phyloP scores from a whole-genome alignment of 30 jellyfish, hydroid and myxozoan species.

The Pelagia noctiluca region DNA sequence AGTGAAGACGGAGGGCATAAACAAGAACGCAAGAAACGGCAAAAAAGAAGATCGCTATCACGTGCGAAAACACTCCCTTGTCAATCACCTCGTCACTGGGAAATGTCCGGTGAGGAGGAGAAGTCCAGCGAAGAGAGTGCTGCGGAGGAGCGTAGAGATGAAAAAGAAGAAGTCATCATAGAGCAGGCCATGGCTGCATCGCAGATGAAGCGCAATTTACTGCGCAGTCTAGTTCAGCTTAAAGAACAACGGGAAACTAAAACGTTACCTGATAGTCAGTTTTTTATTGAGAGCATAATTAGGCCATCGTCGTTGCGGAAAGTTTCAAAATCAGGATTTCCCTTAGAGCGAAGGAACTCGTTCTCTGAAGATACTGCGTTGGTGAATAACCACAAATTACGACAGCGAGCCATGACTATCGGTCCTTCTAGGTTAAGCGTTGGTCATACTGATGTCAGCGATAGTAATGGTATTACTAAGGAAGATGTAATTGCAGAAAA shows the following conservation, averaged over 20 bases:
- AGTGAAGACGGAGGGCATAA: neutral
- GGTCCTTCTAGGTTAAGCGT: constrained; percentile 3
- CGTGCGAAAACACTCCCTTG: constrained; percentile 74
- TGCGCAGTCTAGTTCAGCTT: constrained; percentile 65
- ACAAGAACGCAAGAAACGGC: neutral
- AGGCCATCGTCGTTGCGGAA: constrained; percentile 72
- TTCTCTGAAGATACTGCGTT: constrained; percentile 49
- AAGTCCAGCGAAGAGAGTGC: neutral
- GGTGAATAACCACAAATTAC: neutral
- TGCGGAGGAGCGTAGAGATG: constrained; percentile 31
- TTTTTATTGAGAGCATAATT: constrained; percentile 71
- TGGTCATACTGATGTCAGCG: constrained; percentile 40
- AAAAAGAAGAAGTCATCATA: constrained; percentile 20
- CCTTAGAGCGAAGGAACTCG: constrained; percentile 54
- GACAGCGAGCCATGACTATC: constrained; percentile 58
- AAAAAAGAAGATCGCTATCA: neutral
- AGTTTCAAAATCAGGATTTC: constrained; percentile 46
- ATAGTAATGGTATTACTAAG: neutral
- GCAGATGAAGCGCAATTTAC: constrained; percentile 36
- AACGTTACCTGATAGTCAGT: constrained; percentile 35
- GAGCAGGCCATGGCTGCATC: constrained; percentile 72
- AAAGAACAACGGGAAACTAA: constrained; percentile 43
- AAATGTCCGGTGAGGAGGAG: constrained; percentile 16
- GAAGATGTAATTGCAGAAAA: neutral
- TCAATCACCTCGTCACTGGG: constrained; percentile 49